A percentile compares a stretch with the other conserved stretches of the same genome.
These are phyloP conservation scores for Ormyrus thymus DNA, from an alignment of 2,888 invertebrate species.

Conservation along the genomic window DNA sequence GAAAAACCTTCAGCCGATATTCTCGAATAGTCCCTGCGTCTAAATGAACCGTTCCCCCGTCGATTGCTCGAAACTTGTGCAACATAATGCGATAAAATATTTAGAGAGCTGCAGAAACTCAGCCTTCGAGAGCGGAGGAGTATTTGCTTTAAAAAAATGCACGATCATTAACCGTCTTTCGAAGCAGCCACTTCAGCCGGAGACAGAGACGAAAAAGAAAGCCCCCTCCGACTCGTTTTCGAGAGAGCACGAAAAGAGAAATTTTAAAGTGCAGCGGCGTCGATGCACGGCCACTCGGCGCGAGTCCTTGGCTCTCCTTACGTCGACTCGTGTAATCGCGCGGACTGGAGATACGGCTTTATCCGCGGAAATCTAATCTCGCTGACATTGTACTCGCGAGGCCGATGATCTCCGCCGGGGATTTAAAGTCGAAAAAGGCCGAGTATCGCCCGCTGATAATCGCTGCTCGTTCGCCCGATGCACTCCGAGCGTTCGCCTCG, in stretches of 20 bases:
- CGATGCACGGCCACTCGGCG: conserved; percentile 5
- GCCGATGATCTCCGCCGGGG: conserved; percentile 34
- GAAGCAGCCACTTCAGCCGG: too few relatives aligned
- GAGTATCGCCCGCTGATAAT: conserved; percentile 30
- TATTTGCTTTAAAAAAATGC: too few relatives aligned
- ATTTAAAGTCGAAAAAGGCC: conserved; percentile 15
- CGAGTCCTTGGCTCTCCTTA: conserved; percentile 36
- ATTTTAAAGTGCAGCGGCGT: conserved; percentile 32
- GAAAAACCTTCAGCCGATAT: conserved; percentile 23
- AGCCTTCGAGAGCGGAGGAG: too few relatives aligned
- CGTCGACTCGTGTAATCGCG: conserved; percentile 32
- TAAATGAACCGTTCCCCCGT: too few relatives aligned
- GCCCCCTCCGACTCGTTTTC: neutral
- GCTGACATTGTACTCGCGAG: conserved; percentile 58
- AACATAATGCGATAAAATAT: too few relatives aligned
- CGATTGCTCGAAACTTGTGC: too few relatives aligned
- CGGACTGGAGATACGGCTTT: conserved; percentile 19
- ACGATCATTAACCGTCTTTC: too few relatives aligned
- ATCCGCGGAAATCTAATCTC: conserved; percentile 56
- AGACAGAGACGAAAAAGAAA: neutral
- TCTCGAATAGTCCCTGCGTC: neutral
- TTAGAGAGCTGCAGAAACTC: too few relatives aligned
- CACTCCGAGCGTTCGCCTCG: too few relatives aligned
- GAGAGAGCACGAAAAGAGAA: conserved; percentile 13
- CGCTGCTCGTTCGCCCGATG: conserved; percentile 10